Percentiles rank a stretch among this genome's conserved stretches.
Conservation (phyloP, 2,888 invertebrate species). For the Aphidius colemani region DNA sequence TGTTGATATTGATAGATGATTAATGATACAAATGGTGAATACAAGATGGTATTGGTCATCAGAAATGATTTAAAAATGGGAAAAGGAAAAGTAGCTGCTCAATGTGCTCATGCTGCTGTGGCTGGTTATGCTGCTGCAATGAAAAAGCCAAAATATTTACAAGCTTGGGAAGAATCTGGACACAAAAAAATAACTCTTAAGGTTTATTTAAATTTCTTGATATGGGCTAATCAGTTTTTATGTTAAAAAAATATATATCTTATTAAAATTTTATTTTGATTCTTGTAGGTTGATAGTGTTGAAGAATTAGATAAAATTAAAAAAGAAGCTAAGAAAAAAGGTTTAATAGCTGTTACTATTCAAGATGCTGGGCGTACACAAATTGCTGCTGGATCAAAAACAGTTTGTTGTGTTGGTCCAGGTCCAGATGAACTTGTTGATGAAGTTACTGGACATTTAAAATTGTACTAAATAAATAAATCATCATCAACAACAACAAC, state of each 20-base stretch:
- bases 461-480: slow-evolving; percentile 69
- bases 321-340: slow-evolving; percentile 70
- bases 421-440: slow-evolving; percentile 78
- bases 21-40: slow-evolving; percentile 13
- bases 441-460: slow-evolving; percentile 84
- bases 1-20: slow-evolving; percentile 9
- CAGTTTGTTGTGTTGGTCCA: slow-evolving; percentile 93
- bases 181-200: slow-evolving; percentile 89
- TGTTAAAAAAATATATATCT: background rate
- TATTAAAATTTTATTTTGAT: background rate
- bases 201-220: slow-evolving; percentile 50
- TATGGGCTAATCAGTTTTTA: background rate
- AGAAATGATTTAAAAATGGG: slow-evolving; percentile 92
- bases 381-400: slow-evolving; percentile 84
- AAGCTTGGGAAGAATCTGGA: slow-evolving; percentile 71
- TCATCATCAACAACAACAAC: too few species aligned
- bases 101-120: slow-evolving; percentile 94
- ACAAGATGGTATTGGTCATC: slow-evolving; percentile 83
- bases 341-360: slow-evolving; percentile 76
- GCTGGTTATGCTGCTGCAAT: slow-evolving; percentile 78
- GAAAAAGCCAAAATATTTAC: slow-evolving; percentile 67
- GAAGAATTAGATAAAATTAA: slow-evolving; percentile 72
- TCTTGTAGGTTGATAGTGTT: slow-evolving; percentile 70
- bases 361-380: slow-evolving; percentile 94
- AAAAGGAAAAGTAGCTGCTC: slow-evolving; percentile 92